A percentile compares a stretch with the other conserved stretches of the same genome.
These are phyloP conservation scores for Microctonus brassicae DNA, from an alignment of 2,888 invertebrate species.

Conservation along the genomic window DNA sequence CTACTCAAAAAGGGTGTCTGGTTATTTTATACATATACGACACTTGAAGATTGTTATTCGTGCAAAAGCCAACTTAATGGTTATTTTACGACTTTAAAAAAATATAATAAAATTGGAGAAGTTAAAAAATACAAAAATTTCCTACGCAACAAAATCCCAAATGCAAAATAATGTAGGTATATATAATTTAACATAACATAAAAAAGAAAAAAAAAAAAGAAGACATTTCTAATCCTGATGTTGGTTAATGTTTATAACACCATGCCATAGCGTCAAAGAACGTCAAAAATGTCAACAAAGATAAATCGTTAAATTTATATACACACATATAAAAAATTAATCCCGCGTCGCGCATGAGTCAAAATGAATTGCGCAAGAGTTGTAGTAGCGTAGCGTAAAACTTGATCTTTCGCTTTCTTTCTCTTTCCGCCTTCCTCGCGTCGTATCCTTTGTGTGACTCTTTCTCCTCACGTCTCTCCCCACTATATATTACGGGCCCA, in stretches of 20 bases:
- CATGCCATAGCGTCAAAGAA: background rate
- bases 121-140: background rate
- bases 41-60: background rate
- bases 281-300: background rate
- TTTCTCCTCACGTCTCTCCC: conserved; percentile 31
- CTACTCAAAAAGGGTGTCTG: background rate
- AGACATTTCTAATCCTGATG: too few relatives aligned
- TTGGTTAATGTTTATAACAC: too few relatives aligned
- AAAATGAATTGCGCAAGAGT: conserved; percentile 39
- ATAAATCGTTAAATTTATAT: background rate
- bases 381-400: conserved; percentile 59
- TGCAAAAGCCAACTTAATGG: too few relatives aligned
- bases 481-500: conserved; percentile 33
- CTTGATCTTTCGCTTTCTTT: conserved; percentile 40
- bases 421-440: conserved; percentile 42
- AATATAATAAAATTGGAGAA: background rate
- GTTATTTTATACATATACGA: too few relatives aligned
- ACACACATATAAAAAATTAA: conserved; percentile 5
- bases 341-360: conserved; percentile 18
- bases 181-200: too few relatives aligned
- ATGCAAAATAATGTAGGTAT: too few relatives aligned
- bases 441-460: conserved; percentile 38
- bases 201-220: background rate
- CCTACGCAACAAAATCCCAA: background rate
- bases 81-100: background rate